Conservation (phyloP, 2,113 vertebrate species). For the Seriola quinqueradiata region DNA sequence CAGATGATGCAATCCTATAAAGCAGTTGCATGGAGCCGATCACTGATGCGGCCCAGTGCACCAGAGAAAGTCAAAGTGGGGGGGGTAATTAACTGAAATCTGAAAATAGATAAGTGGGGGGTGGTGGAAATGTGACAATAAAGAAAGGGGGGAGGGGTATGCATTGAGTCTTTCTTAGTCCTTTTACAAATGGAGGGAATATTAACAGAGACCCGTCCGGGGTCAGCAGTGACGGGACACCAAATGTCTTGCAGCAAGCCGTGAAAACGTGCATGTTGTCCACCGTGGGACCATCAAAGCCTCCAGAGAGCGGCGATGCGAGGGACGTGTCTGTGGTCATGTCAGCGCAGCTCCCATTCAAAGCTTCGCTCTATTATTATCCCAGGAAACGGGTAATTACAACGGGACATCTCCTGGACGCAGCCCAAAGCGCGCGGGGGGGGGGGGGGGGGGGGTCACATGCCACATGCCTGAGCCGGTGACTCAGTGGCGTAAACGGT, state of each 20-base stretch:
- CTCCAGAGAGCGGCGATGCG: constrained; percentile 14
- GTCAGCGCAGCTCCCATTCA: constrained; percentile 56
- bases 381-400: constrained; percentile 76
- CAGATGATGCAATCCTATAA: constrained; percentile 79
- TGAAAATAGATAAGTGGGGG: not conserved
- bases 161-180: not conserved
- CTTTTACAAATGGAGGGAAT: not conserved
- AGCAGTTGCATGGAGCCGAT: constrained; percentile 62
- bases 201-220: not conserved
- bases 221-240: constrained; percentile 12
- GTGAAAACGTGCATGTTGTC: constrained; percentile 42
- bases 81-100: too few relatives aligned
- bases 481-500: constrained; percentile 27
- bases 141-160: not conserved
- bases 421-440: constrained; percentile 43
- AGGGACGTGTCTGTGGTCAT: constrained; percentile 77
- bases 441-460: constrained; percentile 37
- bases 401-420: constrained; percentile 67
- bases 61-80: constrained; percentile 9
- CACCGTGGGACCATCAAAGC: constrained; percentile 32
- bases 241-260: constrained; percentile 16
- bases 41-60: constrained; percentile 18
- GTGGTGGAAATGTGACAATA: not conserved
- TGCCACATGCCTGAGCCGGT: constrained; percentile 31
- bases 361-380: constrained; percentile 70